Percentiles rank a stretch among this genome's conserved stretches.
phyloP scores from a whole-genome alignment of 1,140 invertebrate species.

The Ditylenchus dipsaci region DNA sequence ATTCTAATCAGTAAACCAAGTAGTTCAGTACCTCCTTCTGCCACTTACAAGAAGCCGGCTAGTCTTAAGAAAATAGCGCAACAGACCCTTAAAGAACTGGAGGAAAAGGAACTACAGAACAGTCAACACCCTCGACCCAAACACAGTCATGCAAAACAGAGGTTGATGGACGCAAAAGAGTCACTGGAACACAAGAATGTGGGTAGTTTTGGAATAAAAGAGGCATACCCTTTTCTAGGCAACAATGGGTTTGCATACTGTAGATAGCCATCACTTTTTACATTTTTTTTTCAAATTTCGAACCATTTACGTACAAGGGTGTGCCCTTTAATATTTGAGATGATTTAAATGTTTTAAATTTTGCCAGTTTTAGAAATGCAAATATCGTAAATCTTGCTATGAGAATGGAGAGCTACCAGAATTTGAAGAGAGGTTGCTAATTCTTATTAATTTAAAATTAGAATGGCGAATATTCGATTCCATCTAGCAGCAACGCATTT shows the following conservation, averaged over 20 bases:
- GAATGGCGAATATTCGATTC: too few species aligned
- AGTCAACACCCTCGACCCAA: not conserved
- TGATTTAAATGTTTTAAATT: too few species aligned
- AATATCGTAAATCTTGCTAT: slow-evolving; percentile 35
- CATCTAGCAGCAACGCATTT: too few species aligned
- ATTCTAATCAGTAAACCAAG: slow-evolving; percentile 13
- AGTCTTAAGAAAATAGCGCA: slow-evolving; percentile 40
- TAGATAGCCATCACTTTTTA: too few species aligned
- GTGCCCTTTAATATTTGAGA: too few species aligned
- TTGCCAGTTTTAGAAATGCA: slow-evolving; percentile 12
- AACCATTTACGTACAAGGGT: too few species aligned
- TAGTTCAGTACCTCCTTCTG: not conserved
- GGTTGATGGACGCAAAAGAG: not conserved
- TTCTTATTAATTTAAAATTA: too few species aligned
- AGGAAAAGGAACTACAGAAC: slow-evolving; percentile 23
- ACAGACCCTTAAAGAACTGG: slow-evolving; percentile 35
- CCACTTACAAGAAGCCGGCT: slow-evolving; percentile 1
- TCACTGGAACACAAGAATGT: not conserved
- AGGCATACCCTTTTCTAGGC: too few species aligned
- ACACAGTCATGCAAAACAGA: not conserved
- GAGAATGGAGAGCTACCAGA: slow-evolving; percentile 19
- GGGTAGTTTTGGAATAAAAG: not conserved
- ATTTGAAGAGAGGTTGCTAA: not conserved
- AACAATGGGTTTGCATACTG: too few species aligned
- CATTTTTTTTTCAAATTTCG: too few species aligned